A percentile compares a stretch with the other conserved stretches of the same genome.
These are phyloP conservation scores for Leptinotarsa lineolata DNA, from an alignment of 1,140 invertebrate species.

Conservation along the genomic window DNA sequence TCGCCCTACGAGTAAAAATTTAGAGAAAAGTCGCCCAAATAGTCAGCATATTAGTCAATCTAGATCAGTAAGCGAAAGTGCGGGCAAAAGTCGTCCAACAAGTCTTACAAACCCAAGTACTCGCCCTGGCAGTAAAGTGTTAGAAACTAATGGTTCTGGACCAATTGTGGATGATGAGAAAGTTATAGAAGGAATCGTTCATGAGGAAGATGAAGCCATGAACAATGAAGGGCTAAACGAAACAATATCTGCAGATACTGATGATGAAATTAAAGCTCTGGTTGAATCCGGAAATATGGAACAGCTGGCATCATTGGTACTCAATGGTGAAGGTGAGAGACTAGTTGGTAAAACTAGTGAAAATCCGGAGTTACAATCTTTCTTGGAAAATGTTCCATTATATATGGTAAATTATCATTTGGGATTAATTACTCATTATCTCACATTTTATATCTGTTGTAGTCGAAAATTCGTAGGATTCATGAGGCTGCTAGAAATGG, in stretches of 20 bases:
- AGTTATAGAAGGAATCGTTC: slow-evolving; percentile 59
- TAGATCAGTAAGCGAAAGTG: slow-evolving; percentile 1
- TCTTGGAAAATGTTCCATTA: slow-evolving; percentile 85
- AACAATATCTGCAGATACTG: slow-evolving; percentile 47
- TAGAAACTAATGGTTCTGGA: slow-evolving; percentile 50
- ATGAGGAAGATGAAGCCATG: slow-evolving; percentile 65
- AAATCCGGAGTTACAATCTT: slow-evolving; percentile 83
- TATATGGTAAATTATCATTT: slow-evolving; percentile 74
- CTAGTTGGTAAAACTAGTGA: slow-evolving; percentile 73
- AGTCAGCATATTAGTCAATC: neutral
- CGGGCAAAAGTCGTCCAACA: slow-evolving; percentile 11
- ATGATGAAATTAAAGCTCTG: slow-evolving; percentile 64
- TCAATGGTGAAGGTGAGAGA: slow-evolving; percentile 82
- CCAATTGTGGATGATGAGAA: slow-evolving; percentile 49
- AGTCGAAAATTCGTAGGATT: slow-evolving; percentile 88
- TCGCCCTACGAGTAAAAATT: slow-evolving; percentile 10
- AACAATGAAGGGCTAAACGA: slow-evolving; percentile 60
- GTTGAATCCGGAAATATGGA: slow-evolving; percentile 83
- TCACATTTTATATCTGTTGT: slow-evolving; percentile 36
- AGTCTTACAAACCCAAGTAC: slow-evolving; percentile 16
- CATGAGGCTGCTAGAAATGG: slow-evolving; percentile 86
- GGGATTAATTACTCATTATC: neutral
- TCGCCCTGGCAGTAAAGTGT: slow-evolving; percentile 18
- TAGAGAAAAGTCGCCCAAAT: slow-evolving; percentile 24
- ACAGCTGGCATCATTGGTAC: slow-evolving; percentile 82